Evolutionary conservation across 2,888 invertebrate species (phyloP), one percentile per base, ranked within the genome.

Genomic region (Microdon myrmicae): DNA sequence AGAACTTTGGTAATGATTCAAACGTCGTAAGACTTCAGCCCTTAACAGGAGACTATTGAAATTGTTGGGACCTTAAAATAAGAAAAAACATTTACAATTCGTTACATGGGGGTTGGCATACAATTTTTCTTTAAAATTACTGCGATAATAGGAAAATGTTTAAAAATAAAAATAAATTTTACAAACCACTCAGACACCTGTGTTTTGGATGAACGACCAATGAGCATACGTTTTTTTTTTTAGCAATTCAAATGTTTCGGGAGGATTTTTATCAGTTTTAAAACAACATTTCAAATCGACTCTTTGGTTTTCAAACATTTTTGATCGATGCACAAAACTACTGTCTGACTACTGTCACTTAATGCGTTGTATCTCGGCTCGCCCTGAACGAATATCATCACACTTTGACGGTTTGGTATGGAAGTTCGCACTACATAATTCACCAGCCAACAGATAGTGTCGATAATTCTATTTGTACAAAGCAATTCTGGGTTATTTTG

Each of bases 1-100:
- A 14, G 89, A 86, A 69, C 86, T 86, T 71, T 84, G 83, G 70
- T 82, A 84, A 71, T 83, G 81, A 68, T 84, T 85, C 68, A 87
- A 77, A 66, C 84, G 81, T 55, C 84, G 82, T 66, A 85, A 81
- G 28, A 86, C 86, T 75, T 86, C 84, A 12, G 87, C 86, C 59
- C 88, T 82, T 74, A 86, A 83, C 70, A 86, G 83, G 32, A 86
- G 81, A 64, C 86, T 81, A 68, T 86, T 81, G 69, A 87, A 86
- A 74, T 87, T 87, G 64, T 82, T 81, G 25, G 86, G 85, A 69
- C 82, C 88, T 88, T 82, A 23, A 84, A 83, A 69, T 67, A 67
- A 70, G 70, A 60, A 54, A 47, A 14, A 16, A 45, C 7, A n/a
- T n/a, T n/a, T n/a, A n/a, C n/a, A n/a, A n/a, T 22, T 7, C 23